These are phyloP conservation scores for Penaeus vannamei DNA, from an alignment of 1,140 invertebrate species.

Conservation along the genomic window DNA sequence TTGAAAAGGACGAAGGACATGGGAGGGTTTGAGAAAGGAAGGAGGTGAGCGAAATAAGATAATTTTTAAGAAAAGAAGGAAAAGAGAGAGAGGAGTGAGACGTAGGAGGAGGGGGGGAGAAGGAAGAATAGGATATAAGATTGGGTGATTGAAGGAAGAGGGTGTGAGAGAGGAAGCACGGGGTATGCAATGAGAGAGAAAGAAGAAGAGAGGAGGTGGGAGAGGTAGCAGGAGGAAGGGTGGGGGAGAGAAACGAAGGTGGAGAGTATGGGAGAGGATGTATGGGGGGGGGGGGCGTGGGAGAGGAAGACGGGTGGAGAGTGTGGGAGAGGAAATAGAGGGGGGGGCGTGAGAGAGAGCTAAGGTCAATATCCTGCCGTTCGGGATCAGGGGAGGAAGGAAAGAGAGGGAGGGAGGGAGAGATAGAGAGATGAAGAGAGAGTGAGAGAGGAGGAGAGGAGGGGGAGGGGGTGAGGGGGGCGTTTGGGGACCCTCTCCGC, in stretches of 20 bases:
- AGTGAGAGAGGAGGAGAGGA: neutral
- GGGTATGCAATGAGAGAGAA: neutral
- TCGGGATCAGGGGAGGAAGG: too few relatives aligned
- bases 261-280: too few relatives aligned
- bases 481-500: too few relatives aligned
- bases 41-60: too few relatives aligned
- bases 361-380: too few relatives aligned
- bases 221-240: too few relatives aligned
- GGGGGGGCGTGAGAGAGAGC: neutral
- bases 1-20: too few relatives aligned
- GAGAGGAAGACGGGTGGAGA: neutral
- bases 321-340: neutral
- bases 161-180: neutral
- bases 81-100: neutral
- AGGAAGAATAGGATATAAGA: neutral
- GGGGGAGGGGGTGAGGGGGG: too few relatives aligned
- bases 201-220: too few relatives aligned
- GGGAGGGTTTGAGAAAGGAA: too few relatives aligned
- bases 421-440: neutral
- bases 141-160: neutral
- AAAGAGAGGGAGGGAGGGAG: neutral
- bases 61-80: neutral
- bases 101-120: neutral
- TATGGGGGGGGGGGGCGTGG: too few relatives aligned
- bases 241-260: too few relatives aligned